Evolutionary conservation across 2,113 vertebrate genomes (phyloP).

Genomic region (Lipotes vexillifer): DNA sequence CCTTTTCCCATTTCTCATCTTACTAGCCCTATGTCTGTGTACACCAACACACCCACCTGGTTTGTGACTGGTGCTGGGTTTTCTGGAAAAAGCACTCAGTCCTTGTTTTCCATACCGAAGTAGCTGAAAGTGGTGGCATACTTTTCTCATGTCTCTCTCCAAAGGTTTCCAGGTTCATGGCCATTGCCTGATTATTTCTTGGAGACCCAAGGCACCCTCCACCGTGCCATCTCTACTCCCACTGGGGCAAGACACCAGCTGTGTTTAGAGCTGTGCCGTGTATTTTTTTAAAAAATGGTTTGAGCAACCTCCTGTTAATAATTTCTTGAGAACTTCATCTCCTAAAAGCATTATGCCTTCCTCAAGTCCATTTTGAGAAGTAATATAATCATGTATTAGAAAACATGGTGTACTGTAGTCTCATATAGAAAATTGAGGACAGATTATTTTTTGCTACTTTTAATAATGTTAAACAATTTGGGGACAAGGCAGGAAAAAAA

Average conservation of each 20-base stretch:
- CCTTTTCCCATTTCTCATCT: neutral
- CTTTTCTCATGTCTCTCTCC: neutral
- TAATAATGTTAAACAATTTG: neutral
- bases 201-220: neutral
- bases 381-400: neutral
- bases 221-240: neutral
- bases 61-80: neutral
- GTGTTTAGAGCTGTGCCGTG: neutral
- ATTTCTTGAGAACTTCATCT: neutral
- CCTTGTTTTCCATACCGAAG: neutral
- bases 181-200: neutral
- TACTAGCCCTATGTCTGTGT: neutral
- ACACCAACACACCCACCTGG: neutral
- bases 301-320: neutral
- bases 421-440: neutral
- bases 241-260: neutral
- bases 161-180: neutral
- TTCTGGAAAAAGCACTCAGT: neutral
- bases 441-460: neutral
- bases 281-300: neutral
- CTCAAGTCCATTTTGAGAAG: neutral
- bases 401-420: neutral
- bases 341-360: neutral
- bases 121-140: neutral
- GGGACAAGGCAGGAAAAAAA: neutral